Conservation (phyloP, 2,113 vertebrate species). For the Gnathonemus longibarbis region DNA sequence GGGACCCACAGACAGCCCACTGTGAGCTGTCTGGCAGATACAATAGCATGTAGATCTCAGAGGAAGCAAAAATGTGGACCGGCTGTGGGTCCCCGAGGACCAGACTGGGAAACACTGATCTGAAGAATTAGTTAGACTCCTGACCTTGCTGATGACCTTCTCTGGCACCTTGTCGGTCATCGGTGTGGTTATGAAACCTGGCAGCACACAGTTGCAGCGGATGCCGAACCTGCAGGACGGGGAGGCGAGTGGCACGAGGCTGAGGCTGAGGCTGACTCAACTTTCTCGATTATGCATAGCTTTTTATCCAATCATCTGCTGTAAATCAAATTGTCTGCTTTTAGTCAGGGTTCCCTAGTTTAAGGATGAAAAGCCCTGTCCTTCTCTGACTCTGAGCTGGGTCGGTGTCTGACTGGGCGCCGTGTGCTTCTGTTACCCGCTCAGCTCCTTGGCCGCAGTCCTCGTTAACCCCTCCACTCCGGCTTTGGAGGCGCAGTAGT, state of each 20-base stretch:
- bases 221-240: constrained; percentile 62
- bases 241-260: background rate
- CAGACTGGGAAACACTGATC: background rate
- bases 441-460: constrained; percentile 71
- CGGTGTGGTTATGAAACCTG: constrained; percentile 72
- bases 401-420: background rate
- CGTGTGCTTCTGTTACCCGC: constrained; percentile 50
- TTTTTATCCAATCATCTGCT: background rate
- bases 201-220: constrained; percentile 76
- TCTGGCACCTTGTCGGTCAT: constrained; percentile 78
- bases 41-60: background rate
- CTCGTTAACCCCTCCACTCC: constrained; percentile 76
- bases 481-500: constrained; percentile 77
- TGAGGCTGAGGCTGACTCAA: background rate
- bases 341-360: background rate
- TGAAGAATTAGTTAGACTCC: background rate
- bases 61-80: background rate
- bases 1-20: background rate
- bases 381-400: background rate
- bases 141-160: constrained; percentile 72
- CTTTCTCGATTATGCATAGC: background rate
- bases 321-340: background rate
- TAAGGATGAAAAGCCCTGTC: too few relatives aligned
- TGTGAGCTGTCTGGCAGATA: background rate
- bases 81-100: background rate